Evolutionary conservation across 1,140 invertebrate species (phyloP).

Genomic region (Pseudomyrmex dendroicus): DNA sequence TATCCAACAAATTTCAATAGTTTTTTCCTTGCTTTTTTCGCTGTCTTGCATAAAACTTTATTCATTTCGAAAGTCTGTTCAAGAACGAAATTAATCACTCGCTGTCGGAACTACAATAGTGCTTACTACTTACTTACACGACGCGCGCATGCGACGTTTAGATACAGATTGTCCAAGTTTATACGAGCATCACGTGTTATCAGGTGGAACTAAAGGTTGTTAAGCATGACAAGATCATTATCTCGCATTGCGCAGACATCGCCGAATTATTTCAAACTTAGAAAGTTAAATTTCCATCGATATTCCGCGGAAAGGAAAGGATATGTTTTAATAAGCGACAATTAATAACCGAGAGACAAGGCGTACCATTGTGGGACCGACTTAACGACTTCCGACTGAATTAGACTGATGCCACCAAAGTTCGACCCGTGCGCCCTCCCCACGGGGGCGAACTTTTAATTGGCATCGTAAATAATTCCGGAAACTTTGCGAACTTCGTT

Average conservation of each 20-base stretch:
- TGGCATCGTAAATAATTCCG: slow-evolving; percentile 85
- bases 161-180: slow-evolving; percentile 31
- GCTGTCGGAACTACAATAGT: slow-evolving; percentile 17
- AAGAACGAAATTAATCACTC: slow-evolving; percentile 34
- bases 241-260: slow-evolving; percentile 38
- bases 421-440: slow-evolving; percentile 38
- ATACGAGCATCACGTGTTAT: slow-evolving; percentile 31
- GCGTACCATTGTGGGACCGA: slow-evolving; percentile 54
- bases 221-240: slow-evolving; percentile 58
- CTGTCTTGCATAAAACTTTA: neutral
- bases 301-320: slow-evolving; percentile 19
- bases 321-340: slow-evolving; percentile 70
- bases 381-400: slow-evolving; percentile 78
- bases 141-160: slow-evolving; percentile 37
- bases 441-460: slow-evolving; percentile 82
- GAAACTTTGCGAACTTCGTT: slow-evolving; percentile 80
- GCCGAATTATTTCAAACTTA: slow-evolving; percentile 36
- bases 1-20: neutral
- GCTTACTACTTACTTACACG: slow-evolving; percentile 19
- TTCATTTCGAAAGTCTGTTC: neutral
- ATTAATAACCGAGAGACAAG: slow-evolving; percentile 69
- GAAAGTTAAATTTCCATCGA: slow-evolving; percentile 58
- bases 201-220: slow-evolving; percentile 44
- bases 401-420: slow-evolving; percentile 66
- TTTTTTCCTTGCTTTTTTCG: neutral